Percentiles rank a stretch among this genome's conserved stretches.
phyloP scores from a whole-genome alignment of 2,797 vertebrate species.

The Zalophus californianus region DNA sequence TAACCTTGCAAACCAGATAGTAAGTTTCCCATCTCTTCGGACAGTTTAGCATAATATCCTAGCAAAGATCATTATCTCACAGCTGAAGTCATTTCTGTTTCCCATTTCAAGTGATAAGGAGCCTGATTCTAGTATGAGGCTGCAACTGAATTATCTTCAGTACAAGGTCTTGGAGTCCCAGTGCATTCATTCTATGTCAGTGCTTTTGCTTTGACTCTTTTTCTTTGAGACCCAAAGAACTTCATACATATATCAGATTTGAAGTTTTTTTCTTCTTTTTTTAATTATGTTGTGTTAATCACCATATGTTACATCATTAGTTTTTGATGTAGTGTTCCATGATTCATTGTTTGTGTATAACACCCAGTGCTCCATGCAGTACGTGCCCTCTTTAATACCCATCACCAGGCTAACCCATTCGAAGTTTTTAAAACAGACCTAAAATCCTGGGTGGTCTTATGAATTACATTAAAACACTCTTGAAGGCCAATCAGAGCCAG shows the following conservation, averaged over 20 bases:
- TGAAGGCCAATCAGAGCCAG: background rate
- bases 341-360: too few relatives aligned
- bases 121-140: background rate
- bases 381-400: too few relatives aligned
- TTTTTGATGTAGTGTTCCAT: too few relatives aligned
- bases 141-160: background rate
- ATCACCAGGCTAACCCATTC: background rate
- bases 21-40: constrained; percentile 38
- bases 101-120: background rate
- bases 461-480: constrained; percentile 16
- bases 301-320: too few relatives aligned
- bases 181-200: background rate
- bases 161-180: background rate
- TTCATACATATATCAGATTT: background rate
- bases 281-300: too few relatives aligned
- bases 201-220: constrained; percentile 45
- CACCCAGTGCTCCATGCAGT: too few relatives aligned
- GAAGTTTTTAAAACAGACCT: constrained; percentile 31
- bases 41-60: constrained; percentile 15
- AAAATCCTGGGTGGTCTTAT: background rate
- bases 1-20: constrained; percentile 2
- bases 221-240: background rate
- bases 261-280: background rate
- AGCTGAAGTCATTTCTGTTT: background rate
- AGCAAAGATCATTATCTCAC: background rate